Conservation (phyloP, 2,888 invertebrate genomes). For the Penaeus monodon region DNA sequence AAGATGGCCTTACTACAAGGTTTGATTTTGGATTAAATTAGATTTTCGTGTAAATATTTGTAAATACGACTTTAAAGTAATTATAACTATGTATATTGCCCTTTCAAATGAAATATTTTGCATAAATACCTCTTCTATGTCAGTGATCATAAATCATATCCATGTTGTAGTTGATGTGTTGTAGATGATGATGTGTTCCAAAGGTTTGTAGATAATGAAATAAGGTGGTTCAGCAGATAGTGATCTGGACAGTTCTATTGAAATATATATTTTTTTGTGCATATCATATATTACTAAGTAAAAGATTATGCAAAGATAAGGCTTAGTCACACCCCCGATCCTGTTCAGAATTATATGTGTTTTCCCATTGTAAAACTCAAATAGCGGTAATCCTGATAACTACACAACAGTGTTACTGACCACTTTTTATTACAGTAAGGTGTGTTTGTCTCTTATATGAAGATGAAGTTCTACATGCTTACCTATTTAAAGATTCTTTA, state of each 20-base stretch:
- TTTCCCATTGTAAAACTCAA: no score
- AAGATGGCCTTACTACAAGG: slow-evolving; percentile 36
- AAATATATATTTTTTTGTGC: slow-evolving; percentile 7
- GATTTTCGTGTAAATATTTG: slow-evolving; percentile 41
- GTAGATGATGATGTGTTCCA: slow-evolving; percentile 33
- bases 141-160: slow-evolving; percentile 42
- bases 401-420: no score
- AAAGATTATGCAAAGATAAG: background rate
- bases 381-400: no score
- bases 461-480: no score
- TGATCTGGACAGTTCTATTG: slow-evolving; percentile 5
- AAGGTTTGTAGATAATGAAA: slow-evolving; percentile 2
- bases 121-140: slow-evolving; percentile 50
- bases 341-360: no score
- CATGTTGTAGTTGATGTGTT: slow-evolving; percentile 40
- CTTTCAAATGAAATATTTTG: slow-evolving; percentile 53
- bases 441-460: no score
- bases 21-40: slow-evolving; percentile 27
- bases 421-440: no score
- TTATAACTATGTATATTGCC: slow-evolving; percentile 46
- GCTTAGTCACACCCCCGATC: no score
- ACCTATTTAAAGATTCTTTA: no score
- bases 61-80: slow-evolving; percentile 36
- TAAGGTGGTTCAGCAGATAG: slow-evolving; percentile 10
- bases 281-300: slow-evolving; percentile 24